phyloP scores from a whole-genome alignment of 2,113 vertebrate species.

The Setophaga coronata region DNA sequence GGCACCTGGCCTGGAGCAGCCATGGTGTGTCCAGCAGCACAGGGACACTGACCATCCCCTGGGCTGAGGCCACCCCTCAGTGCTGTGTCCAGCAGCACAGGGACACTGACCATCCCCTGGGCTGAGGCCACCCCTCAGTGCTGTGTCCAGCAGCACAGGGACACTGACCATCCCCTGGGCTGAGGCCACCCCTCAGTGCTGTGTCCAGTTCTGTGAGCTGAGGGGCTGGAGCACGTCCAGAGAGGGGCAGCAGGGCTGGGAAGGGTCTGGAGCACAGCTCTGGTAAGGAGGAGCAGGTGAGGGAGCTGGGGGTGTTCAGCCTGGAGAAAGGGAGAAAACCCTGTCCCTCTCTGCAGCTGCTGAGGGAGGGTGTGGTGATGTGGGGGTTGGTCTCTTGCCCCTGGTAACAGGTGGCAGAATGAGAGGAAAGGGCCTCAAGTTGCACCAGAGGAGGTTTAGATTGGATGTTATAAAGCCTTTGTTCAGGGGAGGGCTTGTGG shows the following conservation, averaged over 20 bases:
- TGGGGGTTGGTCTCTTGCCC: accelerated
- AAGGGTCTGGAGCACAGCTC: background rate
- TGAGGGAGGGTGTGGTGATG: background rate
- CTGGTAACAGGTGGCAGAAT: background rate
- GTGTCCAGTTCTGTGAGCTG: background rate
- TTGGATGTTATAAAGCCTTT: background rate
- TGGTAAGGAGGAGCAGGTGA: background rate
- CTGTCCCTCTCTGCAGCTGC: background rate
- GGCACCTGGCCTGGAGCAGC: background rate
- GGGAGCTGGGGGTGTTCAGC: background rate
- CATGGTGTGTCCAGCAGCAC: background rate
- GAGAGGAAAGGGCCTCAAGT: background rate
- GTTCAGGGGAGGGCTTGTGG: background rate
- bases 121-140: too few species aligned
- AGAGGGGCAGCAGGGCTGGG: background rate
- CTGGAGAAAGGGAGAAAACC: background rate
- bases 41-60: too few species aligned
- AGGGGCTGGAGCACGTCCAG: background rate
- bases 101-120: too few species aligned
- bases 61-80: too few species aligned
- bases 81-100: background rate
- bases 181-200: background rate
- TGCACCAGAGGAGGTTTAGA: background rate
- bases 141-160: background rate
- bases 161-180: background rate